phyloP scores from a whole-genome alignment of 2,888 invertebrate species.

The Lampropteryx suffumata region DNA sequence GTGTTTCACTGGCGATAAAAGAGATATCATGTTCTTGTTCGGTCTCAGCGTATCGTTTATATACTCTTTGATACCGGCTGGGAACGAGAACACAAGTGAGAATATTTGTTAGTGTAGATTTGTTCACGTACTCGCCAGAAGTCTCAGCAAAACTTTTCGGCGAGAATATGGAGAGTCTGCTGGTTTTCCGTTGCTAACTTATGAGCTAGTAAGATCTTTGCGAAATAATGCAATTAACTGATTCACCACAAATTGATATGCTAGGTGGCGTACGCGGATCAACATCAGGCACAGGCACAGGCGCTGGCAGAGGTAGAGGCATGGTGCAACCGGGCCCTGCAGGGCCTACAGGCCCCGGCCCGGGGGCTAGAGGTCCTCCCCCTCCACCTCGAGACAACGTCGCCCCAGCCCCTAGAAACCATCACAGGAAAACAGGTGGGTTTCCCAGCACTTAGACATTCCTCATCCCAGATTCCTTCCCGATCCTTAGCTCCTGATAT shows the following conservation, averaged over 20 bases:
- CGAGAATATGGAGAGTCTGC: too few species aligned
- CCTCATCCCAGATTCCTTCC: constrained; percentile 20
- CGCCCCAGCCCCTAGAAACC: constrained; percentile 69
- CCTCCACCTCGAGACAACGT: constrained; percentile 91
- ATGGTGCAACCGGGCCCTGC: constrained; percentile 46
- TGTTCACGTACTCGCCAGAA: too few species aligned
- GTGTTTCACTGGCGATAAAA: too few species aligned
- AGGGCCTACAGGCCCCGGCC: constrained; percentile 71
- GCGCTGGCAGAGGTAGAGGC: constrained; percentile 42
- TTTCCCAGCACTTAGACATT: constrained; percentile 31
- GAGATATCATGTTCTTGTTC: too few species aligned
- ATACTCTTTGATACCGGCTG: too few species aligned
- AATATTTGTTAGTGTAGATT: too few species aligned
- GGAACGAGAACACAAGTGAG: too few species aligned
- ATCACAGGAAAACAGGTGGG: constrained; percentile 77
- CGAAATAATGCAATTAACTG: background rate
- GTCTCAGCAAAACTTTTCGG: too few species aligned
- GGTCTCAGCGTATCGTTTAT: too few species aligned
- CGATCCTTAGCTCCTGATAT: constrained; percentile 33
- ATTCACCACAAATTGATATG: constrained; percentile 14
- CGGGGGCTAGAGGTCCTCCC: constrained; percentile 94
- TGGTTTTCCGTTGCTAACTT: too few species aligned
- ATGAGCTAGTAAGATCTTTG: too few species aligned
- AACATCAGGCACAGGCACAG: constrained; percentile 49
- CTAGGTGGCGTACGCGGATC: constrained; percentile 43